Percentiles rank a stretch among this genome's conserved stretches.
Evolutionary conservation across 35 echinoderm and acorn worm species (phyloP).

Genomic region (Chiridota heheva): DNA sequence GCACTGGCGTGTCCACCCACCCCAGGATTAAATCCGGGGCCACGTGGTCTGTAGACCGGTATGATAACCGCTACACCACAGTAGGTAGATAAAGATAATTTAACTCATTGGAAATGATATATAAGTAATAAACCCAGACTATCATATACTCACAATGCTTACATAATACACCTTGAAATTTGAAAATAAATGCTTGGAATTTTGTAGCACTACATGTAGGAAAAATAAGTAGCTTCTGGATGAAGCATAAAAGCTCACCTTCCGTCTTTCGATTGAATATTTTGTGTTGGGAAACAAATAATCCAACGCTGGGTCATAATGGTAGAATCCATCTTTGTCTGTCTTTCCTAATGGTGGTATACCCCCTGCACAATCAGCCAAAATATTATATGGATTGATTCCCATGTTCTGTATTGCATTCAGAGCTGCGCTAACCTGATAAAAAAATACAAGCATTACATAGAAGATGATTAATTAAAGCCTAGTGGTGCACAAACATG

Average conservation of each 20-base stretch:
- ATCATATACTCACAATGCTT: no score
- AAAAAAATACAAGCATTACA: constrained; percentile 5
- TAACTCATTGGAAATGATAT: no score
- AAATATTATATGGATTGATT: constrained; percentile 75
- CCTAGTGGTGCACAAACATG: background rate
- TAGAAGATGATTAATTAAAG: background rate
- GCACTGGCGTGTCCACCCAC: no score
- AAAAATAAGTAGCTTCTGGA: no score
- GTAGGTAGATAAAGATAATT: no score
- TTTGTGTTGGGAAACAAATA: constrained; percentile 46
- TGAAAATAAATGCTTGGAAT: no score
- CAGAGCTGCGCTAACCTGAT: constrained; percentile 41
- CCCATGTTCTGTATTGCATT: constrained; percentile 46
- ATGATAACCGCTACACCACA: no score
- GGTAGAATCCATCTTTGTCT: constrained; percentile 32
- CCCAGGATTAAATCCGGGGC: no score
- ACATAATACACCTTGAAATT: no score
- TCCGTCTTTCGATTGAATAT: background rate
- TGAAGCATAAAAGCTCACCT: constrained; percentile 12
- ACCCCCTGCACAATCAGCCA: constrained; percentile 61
- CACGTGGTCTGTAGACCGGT: no score
- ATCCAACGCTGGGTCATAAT: constrained; percentile 24
- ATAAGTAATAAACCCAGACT: no score
- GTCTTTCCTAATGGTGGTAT: constrained; percentile 29
- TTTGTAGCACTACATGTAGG: no score